Evolutionary conservation across 2,888 invertebrate species (phyloP), one percentile per base, ranked within the genome.

Genomic region (Sphecodes monilicornis): DNA sequence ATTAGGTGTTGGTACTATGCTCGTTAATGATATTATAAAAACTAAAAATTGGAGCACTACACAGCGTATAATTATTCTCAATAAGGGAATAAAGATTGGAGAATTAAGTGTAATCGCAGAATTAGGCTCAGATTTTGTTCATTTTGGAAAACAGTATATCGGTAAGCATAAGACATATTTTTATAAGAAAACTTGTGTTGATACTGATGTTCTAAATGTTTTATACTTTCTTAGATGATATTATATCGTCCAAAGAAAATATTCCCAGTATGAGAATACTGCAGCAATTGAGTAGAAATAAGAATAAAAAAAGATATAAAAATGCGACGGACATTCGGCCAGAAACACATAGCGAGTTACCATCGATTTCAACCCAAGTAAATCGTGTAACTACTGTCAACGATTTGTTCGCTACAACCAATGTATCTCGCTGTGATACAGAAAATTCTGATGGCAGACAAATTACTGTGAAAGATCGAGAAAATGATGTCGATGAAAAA

Each of bases 61-160:
- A 43, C 95, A 95, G 87, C 94, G 95, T 78, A 87, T 96, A 64
- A 91, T 93, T 16, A 91, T 96, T 66, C 87, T 93, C 29, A 94
- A 95, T 86, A 95, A 95, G 88, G 94, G 94, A 60, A 94, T 94
- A 8, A 95, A 95, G 86, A 94, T 95, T 70, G 96, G 96, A 1
- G 94, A 93, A 72, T 89, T 96, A 39, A 95, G 95, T 92, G 93
- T 96, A 10, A 94, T 94, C 5, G 88, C 95, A 46, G 95, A 95
- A 89, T 93, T 96, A 76, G 95, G 95, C 10, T 95, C 95, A 88
- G 95, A 95, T 86, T 93, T 93, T 88, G 91, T 95, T 72, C 95
- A 96, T 90, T 96, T 96, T 92, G 96, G 95, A 60, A 95, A 94
- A 90, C 95, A 96, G 87, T 95, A 95, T 90, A 91, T 95, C 86